phyloP scores from a whole-genome alignment of 2,113 vertebrate species.

The Cavia aperea region DNA sequence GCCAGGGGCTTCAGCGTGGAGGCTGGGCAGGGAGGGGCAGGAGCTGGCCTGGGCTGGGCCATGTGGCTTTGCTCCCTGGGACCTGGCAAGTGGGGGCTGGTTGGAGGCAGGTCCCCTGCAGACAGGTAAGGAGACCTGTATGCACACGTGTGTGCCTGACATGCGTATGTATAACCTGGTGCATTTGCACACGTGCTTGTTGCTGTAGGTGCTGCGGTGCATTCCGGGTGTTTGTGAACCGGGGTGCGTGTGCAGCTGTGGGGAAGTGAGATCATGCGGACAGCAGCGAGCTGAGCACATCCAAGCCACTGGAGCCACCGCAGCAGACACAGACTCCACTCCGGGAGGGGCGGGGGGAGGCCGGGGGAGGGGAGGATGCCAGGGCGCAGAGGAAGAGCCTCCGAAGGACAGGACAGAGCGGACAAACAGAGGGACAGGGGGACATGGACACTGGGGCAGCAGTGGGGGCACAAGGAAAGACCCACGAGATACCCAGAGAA shows the following conservation, averaged over 20 bases:
- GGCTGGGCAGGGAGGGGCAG: neutral
- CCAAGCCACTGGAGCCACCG: constrained; percentile 69
- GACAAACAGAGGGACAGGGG: neutral
- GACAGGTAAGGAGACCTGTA: neutral
- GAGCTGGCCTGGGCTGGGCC: neutral
- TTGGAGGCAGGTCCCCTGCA: neutral
- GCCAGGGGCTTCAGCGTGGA: neutral
- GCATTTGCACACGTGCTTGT: neutral
- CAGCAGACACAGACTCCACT: constrained; percentile 42
- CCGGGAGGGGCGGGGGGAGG: neutral
- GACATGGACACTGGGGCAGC: fast-evolving
- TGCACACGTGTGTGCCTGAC: neutral
- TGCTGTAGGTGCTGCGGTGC: neutral
- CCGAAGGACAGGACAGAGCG: neutral
- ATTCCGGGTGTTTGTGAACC: neutral
- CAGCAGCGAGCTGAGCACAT: constrained; percentile 33
- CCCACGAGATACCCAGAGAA: neutral
- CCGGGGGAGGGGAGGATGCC: neutral
- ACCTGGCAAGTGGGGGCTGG: neutral
- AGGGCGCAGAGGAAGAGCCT: neutral
- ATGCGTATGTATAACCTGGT: no score
- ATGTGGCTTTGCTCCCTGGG: neutral
- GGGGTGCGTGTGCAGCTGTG: neutral
- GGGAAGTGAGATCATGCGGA: constrained; percentile 64
- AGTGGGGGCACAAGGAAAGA: neutral